Base-by-base conservation (phyloP, 1,140 invertebrate genomes). In the Latrodectus geometricus region DNA sequence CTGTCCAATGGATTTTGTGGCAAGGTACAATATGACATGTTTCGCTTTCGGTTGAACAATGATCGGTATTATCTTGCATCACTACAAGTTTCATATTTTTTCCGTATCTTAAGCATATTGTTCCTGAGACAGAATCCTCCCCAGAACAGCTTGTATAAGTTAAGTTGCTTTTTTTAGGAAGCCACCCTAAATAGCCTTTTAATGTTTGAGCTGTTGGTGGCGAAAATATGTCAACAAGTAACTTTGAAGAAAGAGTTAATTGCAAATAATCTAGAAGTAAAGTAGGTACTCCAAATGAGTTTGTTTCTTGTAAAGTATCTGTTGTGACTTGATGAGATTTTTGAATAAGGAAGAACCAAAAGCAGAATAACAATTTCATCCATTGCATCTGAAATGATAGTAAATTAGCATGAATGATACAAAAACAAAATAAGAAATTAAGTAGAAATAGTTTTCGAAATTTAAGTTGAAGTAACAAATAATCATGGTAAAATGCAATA, bases 151-250 rank as follows among this genome's bases (percentile, higher is more conserved):
- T 79, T 20, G 68, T 50, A 56, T 87, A 87, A 17, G 12, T 74
- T n/a, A 54, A 21, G 15, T 79, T 80, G 49, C 76, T 87, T 11
- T 52, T 74, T 48, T 21, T n/a, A 8, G 85, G 85, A 11, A 87
- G 21, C 85, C 85, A 87, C 73, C 85, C 85, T 9, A 87, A 35
- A 20, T 87, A 87, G 0, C 76, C 85, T 9, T 87, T 79, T 15
- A 87, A 35, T 8, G 54, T 74, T n/a, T 61, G 17, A 9, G 20
- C 9, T 52, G 17, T 35, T 7, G 76, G 77, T 35, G n/a, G n/a
- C 0, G 85, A 80, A 8, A 35, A 23, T 14, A 87, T 66, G 20
- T 87, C 85, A 12, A 87, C 23, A 9, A 87, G 35, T 4, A 87
- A 70, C 54, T 80, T 79, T 12, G 76, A 74, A 50, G 85, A 73